phyloP scores from a whole-genome alignment of 2,797 vertebrate genomes.

The Heterohyrax brucei region DNA sequence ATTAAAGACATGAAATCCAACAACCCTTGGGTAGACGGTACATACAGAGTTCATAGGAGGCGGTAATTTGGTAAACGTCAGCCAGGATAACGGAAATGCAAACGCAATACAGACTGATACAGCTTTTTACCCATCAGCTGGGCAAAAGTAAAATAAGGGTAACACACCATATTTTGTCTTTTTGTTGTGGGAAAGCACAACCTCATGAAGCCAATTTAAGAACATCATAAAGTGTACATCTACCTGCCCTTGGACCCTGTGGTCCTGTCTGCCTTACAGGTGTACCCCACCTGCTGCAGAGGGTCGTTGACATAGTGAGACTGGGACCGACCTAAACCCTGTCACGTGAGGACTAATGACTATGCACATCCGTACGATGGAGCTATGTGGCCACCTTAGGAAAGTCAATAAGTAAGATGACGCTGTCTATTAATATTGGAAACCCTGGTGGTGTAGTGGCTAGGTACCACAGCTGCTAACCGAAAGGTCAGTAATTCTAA shows the following conservation, averaged over 20 bases:
- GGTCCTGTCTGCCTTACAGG: constrained; percentile 1
- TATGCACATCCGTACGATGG: background rate
- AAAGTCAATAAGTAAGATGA: background rate
- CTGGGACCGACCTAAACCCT: background rate
- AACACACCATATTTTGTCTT: background rate
- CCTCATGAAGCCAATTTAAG: background rate
- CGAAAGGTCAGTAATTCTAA: no score
- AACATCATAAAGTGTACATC: background rate
- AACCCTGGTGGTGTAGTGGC: no score
- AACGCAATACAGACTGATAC: background rate
- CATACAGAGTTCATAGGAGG: background rate
- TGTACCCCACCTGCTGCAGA: background rate
- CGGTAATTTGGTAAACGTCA: background rate
- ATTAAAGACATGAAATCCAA: constrained; percentile 55
- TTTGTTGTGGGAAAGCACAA: background rate
- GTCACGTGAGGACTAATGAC: background rate
- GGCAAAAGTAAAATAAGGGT: constrained; percentile 56
- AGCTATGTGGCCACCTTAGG: background rate
- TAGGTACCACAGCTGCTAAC: no score
- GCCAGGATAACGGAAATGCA: constrained; percentile 23
- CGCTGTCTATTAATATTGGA: no score
- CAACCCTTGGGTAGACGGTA: constrained; percentile 9
- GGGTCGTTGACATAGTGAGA: background rate
- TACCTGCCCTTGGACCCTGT: background rate
- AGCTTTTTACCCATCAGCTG: background rate